Percentiles rank a stretch among this genome's conserved stretches.
Conservation (phyloP, 2,113 vertebrate genomes). For the Neopipo cinnamomea region DNA sequence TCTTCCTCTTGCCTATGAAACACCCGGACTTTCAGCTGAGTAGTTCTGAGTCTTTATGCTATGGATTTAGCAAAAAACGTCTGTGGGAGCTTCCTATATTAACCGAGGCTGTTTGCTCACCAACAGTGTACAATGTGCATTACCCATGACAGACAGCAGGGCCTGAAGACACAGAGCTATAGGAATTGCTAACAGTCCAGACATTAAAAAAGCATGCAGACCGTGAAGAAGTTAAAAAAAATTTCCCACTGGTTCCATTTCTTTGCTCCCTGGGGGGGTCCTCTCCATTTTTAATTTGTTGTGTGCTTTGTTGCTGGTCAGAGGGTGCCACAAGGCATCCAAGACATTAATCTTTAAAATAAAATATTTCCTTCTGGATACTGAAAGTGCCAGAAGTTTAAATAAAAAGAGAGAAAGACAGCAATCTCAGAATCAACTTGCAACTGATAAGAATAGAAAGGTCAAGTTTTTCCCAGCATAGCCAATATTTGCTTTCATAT, state of each 20-base stretch:
- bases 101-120: not conserved
- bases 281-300: slow-evolving; percentile 41
- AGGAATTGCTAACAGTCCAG: not conserved
- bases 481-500: slow-evolving; percentile 42
- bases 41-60: not conserved
- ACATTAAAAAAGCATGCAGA: slow-evolving; percentile 3
- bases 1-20: not conserved
- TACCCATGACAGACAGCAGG: slow-evolving; percentile 20
- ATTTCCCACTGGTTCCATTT: not conserved
- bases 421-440: slow-evolving; percentile 34
- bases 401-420: not conserved
- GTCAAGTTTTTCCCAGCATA: slow-evolving; percentile 28
- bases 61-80: not conserved
- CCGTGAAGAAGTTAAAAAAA: not conserved
- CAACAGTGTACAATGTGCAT: not conserved
- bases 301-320: not conserved
- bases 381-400: not conserved
- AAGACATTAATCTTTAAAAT: slow-evolving; percentile 33
- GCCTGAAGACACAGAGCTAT: slow-evolving; percentile 14
- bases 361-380: slow-evolving; percentile 28
- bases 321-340: not conserved
- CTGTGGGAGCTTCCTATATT: not conserved
- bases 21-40: not conserved
- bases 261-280: not conserved
- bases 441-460: slow-evolving; percentile 42